These are phyloP conservation scores for Drosophila mulleri DNA, from an alignment of 2,888 invertebrate genomes.

Conservation along the genomic window DNA sequence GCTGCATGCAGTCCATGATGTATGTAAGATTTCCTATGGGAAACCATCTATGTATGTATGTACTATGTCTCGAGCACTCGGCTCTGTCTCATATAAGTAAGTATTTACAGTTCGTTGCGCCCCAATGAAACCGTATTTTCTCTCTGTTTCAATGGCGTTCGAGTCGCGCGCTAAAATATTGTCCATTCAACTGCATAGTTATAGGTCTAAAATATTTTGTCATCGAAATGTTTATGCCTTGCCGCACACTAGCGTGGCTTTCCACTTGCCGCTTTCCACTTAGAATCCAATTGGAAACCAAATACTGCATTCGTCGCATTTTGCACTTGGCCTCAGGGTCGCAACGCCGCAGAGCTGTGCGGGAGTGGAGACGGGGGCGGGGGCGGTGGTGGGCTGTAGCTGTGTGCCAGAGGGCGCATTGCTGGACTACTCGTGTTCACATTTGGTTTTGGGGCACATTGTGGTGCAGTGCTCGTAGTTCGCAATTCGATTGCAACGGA, in stretches of 20 bases:
- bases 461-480: conserved; percentile 35
- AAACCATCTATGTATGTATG: background rate
- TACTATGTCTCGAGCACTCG: background rate
- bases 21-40: background rate
- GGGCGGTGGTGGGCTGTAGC: background rate
- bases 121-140: background rate
- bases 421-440: conserved; percentile 6
- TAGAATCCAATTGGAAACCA: conserved; percentile 27
- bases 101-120: background rate
- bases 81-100: background rate
- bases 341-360: background rate
- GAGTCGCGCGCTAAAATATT: background rate
- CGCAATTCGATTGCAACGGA: conserved; percentile 52
- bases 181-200: conserved; percentile 3
- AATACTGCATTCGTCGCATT: conserved; percentile 51
- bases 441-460: conserved; percentile 19
- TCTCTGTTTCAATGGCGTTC: background rate
- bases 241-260: conserved; percentile 25
- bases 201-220: conserved; percentile 28
- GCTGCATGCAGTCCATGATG: background rate
- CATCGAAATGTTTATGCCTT: conserved; percentile 37
- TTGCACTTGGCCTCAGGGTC: conserved; percentile 50
- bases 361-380: too few species aligned
- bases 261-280: conserved; percentile 16
- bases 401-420: background rate